phyloP scores from a whole-genome alignment of 2,113 vertebrate genomes.

The Pardalotus punctatus region DNA sequence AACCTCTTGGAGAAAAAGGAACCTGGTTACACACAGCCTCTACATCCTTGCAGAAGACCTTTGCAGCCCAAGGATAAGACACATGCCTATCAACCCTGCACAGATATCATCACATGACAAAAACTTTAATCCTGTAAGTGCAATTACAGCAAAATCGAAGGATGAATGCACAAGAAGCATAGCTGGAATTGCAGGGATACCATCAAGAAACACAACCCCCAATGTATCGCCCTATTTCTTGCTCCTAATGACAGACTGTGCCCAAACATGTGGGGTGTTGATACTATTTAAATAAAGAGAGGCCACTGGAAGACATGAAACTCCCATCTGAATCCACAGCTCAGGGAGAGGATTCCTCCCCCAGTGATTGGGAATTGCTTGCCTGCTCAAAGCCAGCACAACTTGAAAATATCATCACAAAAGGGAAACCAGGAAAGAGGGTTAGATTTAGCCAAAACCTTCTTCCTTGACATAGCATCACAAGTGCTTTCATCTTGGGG shows the following conservation, averaged over 20 bases:
- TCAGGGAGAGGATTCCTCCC: not conserved
- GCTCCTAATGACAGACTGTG: not conserved
- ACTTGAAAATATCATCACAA: not conserved
- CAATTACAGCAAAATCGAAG: not conserved
- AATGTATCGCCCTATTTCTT: not conserved
- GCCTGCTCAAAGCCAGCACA: not conserved
- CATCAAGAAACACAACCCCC: not conserved
- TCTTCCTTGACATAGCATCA: not conserved
- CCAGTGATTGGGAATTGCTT: accelerated
- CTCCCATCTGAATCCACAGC: not conserved
- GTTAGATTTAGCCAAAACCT: not conserved
- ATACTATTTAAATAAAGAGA: not conserved
- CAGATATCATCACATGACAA: not conserved
- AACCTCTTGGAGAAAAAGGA: not conserved
- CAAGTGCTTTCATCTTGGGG: not conserved
- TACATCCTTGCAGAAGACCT: not conserved
- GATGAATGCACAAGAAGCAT: not conserved
- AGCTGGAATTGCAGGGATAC: not conserved
- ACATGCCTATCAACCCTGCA: not conserved
- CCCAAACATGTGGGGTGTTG: accelerated
- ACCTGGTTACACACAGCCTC: not conserved
- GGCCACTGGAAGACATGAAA: not conserved
- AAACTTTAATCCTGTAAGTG: not conserved
- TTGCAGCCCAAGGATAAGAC: not conserved
- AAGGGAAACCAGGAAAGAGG: not conserved